Evolutionary conservation across 2,113 vertebrate species (phyloP).

Genomic region (Lathamus discolor): DNA sequence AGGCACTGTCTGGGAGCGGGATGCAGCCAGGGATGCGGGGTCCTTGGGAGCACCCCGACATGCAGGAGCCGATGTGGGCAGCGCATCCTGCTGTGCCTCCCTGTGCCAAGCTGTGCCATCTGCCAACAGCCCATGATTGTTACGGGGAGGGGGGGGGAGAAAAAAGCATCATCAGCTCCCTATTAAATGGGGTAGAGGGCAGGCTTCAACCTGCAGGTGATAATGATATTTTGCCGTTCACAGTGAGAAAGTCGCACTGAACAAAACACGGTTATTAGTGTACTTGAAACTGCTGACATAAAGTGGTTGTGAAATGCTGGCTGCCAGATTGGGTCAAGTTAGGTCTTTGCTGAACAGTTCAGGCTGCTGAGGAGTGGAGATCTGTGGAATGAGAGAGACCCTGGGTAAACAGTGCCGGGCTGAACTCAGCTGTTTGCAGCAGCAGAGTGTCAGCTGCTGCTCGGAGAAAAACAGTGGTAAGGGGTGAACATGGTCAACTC

Average conservation of each 20-base stretch:
- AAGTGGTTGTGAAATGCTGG: slow-evolving; percentile 59
- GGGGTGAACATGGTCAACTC: not conserved
- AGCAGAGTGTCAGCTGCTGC: not conserved
- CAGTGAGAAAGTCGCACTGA: slow-evolving; percentile 44
- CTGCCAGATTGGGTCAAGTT: slow-evolving; percentile 61
- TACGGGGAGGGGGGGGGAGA: not conserved
- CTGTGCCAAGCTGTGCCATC: not conserved
- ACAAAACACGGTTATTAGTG: slow-evolving; percentile 58
- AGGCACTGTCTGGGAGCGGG: not conserved
- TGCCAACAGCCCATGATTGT: slow-evolving; percentile 39
- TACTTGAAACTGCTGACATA: slow-evolving; percentile 61
- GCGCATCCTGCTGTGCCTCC: not conserved
- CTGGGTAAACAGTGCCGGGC: not conserved
- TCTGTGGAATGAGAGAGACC: not conserved
- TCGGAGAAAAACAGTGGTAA: not conserved
- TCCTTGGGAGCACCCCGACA: not conserved
- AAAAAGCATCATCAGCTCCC: slow-evolving; percentile 25
- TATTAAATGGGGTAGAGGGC: slow-evolving; percentile 39
- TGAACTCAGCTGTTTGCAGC: not conserved
- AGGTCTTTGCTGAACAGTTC: slow-evolving; percentile 50
- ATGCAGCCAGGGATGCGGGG: fast-evolving
- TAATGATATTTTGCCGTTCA: slow-evolving; percentile 56
- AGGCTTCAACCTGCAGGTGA: slow-evolving; percentile 65
- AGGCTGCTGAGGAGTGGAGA: slow-evolving; percentile 17
- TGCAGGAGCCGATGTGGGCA: fast-evolving